Percentiles rank a stretch among this genome's conserved stretches.
Evolutionary conservation across 2,888 invertebrate genomes (phyloP).

Genomic region (Copidosoma aretas): DNA sequence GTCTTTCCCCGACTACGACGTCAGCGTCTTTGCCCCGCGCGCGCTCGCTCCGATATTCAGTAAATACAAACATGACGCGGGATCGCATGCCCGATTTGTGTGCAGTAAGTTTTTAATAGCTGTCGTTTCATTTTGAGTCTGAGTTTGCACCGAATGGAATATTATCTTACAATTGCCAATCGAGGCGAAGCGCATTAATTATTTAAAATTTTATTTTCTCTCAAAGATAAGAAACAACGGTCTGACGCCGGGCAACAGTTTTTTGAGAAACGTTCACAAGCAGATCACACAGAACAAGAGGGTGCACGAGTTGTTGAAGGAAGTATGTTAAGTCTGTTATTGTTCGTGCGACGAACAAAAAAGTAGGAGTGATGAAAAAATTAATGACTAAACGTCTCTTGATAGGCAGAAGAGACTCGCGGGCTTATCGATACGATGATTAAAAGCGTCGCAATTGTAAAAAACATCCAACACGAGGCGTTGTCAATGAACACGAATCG

Average conservation of each 20-base stretch:
- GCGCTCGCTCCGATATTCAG: constrained; percentile 33
- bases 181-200: neutral
- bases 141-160: neutral
- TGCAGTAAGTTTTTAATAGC: constrained; percentile 52
- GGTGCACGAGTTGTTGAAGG: constrained; percentile 53
- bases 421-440: constrained; percentile 56
- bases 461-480: constrained; percentile 64
- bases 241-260: constrained; percentile 40
- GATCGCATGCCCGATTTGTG: constrained; percentile 58
- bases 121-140: neutral
- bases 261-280: constrained; percentile 52
- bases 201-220: constrained; percentile 5
- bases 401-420: constrained; percentile 59
- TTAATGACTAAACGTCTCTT: constrained; percentile 15
- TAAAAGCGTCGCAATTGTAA: constrained; percentile 57
- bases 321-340: constrained; percentile 48
- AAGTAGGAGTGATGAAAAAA: neutral
- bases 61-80: constrained; percentile 51
- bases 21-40: constrained; percentile 14
- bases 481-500: constrained; percentile 55
- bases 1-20: constrained; percentile 33
- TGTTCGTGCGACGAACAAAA: neutral
- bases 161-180: neutral
- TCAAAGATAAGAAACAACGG: constrained; percentile 25
- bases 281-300: constrained; percentile 52